Conservation (phyloP, 2,888 invertebrate genomes). For the Eupithecia abbreviata region DNA sequence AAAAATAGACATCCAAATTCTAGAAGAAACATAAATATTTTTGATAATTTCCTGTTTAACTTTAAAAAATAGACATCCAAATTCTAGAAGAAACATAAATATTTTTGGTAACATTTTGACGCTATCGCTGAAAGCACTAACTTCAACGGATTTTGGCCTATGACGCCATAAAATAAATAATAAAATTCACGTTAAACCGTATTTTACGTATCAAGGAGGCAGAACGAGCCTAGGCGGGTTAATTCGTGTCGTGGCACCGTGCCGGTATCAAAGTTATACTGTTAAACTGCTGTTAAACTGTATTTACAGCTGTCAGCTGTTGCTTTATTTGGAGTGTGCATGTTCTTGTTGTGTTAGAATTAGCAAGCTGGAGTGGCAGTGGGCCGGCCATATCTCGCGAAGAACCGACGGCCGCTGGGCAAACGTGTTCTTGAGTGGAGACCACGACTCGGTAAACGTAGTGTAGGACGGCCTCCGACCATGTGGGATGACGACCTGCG, state of each 20-base stretch:
- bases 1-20: neutral
- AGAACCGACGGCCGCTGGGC: too few species aligned
- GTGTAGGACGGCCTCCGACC: too few species aligned
- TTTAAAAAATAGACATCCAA: neutral
- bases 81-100: neutral
- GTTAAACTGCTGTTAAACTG: slow-evolving; percentile 38
- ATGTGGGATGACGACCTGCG: too few species aligned
- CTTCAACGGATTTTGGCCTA: neutral
- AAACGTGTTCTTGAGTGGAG: too few species aligned
- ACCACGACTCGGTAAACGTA: too few species aligned
- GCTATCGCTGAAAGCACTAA: neutral
- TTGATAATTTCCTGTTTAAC: neutral
- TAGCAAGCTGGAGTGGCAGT: too few species aligned
- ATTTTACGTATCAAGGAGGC: slow-evolving; percentile 58
- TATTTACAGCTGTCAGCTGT: slow-evolving; percentile 23
- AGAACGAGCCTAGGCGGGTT: slow-evolving; percentile 52
- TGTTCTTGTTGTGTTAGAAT: too few species aligned
- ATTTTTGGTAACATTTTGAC: neutral
- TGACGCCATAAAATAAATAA: slow-evolving; percentile 59
- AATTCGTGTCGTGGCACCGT: slow-evolving; percentile 46
- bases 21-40: neutral
- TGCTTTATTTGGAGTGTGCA: slow-evolving; percentile 9
- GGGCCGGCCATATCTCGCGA: too few species aligned
- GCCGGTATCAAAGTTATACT: slow-evolving; percentile 46
- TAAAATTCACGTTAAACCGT: slow-evolving; percentile 62